Conservation (phyloP, 2,888 invertebrate species). For the Sylvicola fuscatus region DNA sequence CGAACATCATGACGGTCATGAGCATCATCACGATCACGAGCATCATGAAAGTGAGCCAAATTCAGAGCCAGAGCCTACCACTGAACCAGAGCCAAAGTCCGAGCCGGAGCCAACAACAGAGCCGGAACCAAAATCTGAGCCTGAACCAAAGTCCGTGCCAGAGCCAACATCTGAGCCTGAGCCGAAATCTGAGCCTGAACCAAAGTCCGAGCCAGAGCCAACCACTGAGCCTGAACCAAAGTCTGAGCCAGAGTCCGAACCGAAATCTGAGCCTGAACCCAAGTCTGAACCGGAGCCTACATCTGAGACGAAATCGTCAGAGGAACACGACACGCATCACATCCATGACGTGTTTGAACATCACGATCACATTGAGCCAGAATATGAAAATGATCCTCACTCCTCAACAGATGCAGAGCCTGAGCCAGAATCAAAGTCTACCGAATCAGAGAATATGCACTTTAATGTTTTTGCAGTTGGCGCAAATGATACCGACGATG, state of each 20-base stretch:
- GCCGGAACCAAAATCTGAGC: conserved; percentile 17
- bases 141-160: conserved; percentile 19
- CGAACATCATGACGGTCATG: conserved; percentile 3
- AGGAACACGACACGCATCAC: conserved; percentile 13
- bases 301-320: conserved; percentile 18
- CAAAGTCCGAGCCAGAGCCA: conserved; percentile 15
- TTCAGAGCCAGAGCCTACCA: conserved; percentile 13
- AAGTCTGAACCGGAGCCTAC: conserved; percentile 19
- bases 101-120: conserved; percentile 18
- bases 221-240: conserved; percentile 17
- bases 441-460: too few species aligned
- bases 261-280: conserved; percentile 21
- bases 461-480: too few species aligned
- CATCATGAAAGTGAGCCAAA: conserved; percentile 7
- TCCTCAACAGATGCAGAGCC: too few species aligned
- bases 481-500: too few species aligned
- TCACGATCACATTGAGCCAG: too few species aligned
- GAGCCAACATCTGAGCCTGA: conserved; percentile 9
- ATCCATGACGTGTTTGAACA: too few species aligned
- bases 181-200: conserved; percentile 4
- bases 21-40: conserved; percentile 3
- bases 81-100: conserved; percentile 15
- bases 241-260: conserved; percentile 18
- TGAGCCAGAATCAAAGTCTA: too few species aligned
- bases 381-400: too few species aligned